phyloP scores from a whole-genome alignment of 2,113 vertebrate genomes.

The Antigone vipio region DNA sequence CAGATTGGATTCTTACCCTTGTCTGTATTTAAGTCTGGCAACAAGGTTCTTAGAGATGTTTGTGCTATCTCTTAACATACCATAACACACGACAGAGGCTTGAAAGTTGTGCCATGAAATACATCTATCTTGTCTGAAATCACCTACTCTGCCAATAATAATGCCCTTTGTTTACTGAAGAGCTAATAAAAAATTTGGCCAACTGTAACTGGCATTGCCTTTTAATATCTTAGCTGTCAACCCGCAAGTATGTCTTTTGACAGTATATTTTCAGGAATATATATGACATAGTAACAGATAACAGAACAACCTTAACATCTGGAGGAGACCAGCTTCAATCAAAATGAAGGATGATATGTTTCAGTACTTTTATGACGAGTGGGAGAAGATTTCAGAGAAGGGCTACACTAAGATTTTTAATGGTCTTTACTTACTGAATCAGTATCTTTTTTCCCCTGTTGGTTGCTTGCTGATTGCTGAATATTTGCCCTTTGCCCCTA shows the following conservation, averaged over 20 bases:
- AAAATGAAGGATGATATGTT: constrained; percentile 23
- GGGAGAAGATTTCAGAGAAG: constrained; percentile 13
- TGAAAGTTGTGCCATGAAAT: neutral
- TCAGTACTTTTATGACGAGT: neutral
- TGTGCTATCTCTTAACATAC: neutral
- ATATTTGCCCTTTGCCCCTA: constrained; percentile 53
- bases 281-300: neutral
- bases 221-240: constrained; percentile 45
- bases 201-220: constrained; percentile 30
- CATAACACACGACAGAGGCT: neutral
- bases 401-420: neutral
- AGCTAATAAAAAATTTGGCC: constrained; percentile 36
- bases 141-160: constrained; percentile 12
- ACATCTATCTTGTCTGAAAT: neutral
- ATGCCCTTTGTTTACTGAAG: constrained; percentile 37
- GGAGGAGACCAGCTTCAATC: constrained; percentile 26
- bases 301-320: constrained; percentile 18
- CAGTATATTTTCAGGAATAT: constrained; percentile 7
- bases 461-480: constrained; percentile 24
- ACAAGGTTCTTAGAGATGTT: neutral
- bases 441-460: neutral
- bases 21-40: neutral
- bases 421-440: constrained; percentile 2
- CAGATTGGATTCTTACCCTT: neutral
- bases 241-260: neutral